These are phyloP conservation scores for Conchocele bisecta DNA, from an alignment of 2,888 invertebrate genomes.

Conservation along the genomic window DNA sequence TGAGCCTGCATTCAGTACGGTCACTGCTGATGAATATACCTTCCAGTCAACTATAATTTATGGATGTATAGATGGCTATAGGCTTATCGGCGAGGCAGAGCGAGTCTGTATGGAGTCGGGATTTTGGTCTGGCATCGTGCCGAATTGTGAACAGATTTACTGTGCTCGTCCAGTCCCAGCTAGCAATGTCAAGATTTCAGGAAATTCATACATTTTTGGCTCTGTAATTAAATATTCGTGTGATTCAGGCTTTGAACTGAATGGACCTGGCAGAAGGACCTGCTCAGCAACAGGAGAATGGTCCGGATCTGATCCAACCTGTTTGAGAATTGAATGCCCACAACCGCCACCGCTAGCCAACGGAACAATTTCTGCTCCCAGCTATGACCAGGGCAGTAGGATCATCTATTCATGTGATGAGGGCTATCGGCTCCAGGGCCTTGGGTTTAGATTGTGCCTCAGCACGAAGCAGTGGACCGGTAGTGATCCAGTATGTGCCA, in stretches of 20 bases:
- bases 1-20: conserved; percentile 45
- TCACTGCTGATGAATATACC: conserved; percentile 41
- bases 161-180: conserved; percentile 54
- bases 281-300: conserved; percentile 76
- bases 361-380: conserved; percentile 46
- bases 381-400: conserved; percentile 41
- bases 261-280: conserved; percentile 64
- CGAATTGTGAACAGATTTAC: conserved; percentile 60
- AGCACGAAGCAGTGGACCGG: conserved; percentile 67
- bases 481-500: conserved; percentile 60
- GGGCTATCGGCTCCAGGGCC: conserved; percentile 68
- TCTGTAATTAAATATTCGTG: conserved; percentile 58
- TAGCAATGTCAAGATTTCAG: conserved; percentile 42
- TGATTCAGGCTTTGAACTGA: conserved; percentile 63
- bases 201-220: conserved; percentile 40
- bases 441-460: conserved; percentile 63
- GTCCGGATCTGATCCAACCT: conserved; percentile 74
- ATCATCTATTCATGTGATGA: conserved; percentile 68
- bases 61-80: conserved; percentile 68
- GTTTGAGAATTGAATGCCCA: conserved; percentile 69
- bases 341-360: conserved; percentile 60
- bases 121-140: conserved; percentile 63
- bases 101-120: conserved; percentile 64
- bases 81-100: conserved; percentile 53
- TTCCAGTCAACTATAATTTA: conserved; percentile 60